phyloP scores from a whole-genome alignment of 2,888 invertebrate genomes.

The Phragmatobia fuliginosa region DNA sequence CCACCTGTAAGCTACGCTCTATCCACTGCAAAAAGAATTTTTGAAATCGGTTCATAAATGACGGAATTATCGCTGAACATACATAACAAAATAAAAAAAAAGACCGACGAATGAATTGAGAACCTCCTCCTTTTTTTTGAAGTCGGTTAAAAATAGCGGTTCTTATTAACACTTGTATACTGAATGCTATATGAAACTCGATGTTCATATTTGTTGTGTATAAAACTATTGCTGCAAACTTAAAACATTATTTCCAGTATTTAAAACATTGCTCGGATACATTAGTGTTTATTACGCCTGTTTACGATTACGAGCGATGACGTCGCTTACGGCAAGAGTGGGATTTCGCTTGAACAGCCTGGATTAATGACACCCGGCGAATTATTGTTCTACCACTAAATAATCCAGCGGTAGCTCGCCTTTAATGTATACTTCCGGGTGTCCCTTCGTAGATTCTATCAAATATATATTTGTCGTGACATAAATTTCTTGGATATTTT shows the following conservation, averaged over 20 bases:
- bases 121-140: too few relatives aligned
- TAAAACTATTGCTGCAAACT: conserved; percentile 31
- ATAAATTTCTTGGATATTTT: conserved; percentile 5
- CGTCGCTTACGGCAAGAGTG: conserved; percentile 31
- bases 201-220: background rate
- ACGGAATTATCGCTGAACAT: too few relatives aligned
- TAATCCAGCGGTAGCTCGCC: conserved; percentile 44
- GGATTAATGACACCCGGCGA: conserved; percentile 53
- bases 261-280: conserved; percentile 51
- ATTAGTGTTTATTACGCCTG: conserved; percentile 51
- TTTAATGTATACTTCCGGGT: conserved; percentile 38
- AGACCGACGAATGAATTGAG: too few relatives aligned
- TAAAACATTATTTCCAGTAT: conserved; percentile 45
- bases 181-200: background rate
- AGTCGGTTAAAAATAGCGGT: too few relatives aligned
- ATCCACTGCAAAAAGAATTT: too few relatives aligned
- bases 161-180: background rate
- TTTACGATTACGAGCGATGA: conserved; percentile 52
- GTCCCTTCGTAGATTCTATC: conserved; percentile 29
- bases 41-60: too few relatives aligned
- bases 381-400: conserved; percentile 55
- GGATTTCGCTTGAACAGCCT: conserved; percentile 37
- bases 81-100: too few relatives aligned
- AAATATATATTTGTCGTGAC: conserved; percentile 9
- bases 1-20: too few relatives aligned